phyloP scores from a whole-genome alignment of 2,113 vertebrate species.

The Gasterosteus aculeatus region DNA sequence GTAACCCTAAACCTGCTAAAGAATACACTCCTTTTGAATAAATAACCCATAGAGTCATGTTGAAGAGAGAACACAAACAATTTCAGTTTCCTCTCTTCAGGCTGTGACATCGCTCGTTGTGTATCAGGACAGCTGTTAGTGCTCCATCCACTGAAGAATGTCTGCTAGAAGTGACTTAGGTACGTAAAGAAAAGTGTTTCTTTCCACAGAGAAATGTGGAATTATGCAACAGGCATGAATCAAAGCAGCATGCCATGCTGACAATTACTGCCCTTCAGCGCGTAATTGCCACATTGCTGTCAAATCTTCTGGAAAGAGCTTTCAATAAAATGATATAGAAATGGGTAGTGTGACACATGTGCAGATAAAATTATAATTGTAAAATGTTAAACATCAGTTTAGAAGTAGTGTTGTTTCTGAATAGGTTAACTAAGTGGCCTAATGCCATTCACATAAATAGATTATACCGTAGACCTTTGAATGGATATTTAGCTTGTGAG shows the following conservation, averaged over 20 bases:
- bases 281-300: not conserved
- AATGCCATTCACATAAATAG: no score
- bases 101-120: no score
- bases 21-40: no score
- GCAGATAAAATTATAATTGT: not conserved
- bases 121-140: no score
- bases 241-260: not conserved
- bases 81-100: not conserved
- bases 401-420: conserved; percentile 12
- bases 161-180: no score
- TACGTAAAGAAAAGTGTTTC: no score
- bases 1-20: no score
- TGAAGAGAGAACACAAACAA: not conserved
- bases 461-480: no score
- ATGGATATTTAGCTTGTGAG: no score
- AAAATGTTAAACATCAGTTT: conserved; percentile 27
- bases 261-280: not conserved
- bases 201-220: not conserved
- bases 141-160: no score
- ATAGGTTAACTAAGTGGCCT: not conserved
- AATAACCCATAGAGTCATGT: no score
- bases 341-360: conserved; percentile 1
- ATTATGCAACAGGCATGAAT: not conserved
- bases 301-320: conserved; percentile 1
- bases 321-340: not conserved